Evolutionary conservation across 1,140 invertebrate genomes (phyloP), one percentile per base, ranked within the genome.

Genomic region (Metaphire vulgaris): DNA sequence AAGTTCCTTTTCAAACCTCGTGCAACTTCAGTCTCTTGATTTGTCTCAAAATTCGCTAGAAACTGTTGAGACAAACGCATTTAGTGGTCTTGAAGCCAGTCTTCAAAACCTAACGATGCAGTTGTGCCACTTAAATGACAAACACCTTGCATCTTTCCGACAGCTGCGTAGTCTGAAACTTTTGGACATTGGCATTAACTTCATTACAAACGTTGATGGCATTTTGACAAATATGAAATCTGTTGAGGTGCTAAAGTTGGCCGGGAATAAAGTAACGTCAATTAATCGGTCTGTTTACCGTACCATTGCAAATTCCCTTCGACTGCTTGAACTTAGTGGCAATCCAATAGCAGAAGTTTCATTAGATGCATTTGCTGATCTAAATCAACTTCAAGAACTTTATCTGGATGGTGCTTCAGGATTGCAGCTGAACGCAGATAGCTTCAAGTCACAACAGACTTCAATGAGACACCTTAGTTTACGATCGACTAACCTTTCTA

Each of bases 81-180:
- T 73, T 30, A 33, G 33, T n/a, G 33, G 72, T 73, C 33, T 73
- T 41, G 34, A 41, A 6, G 72, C n/a, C 26, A 34, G 72, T 26
- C 28, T 73, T 21, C 30, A 71, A 32, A 71, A 16, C 15, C 29
- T 71, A 15, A 71, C 30, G 26, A 71, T 71, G 69, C 30, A 30
- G 30, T 32, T 21, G n/a, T 71, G 30, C 30, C 29, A 31, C 69
- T 71, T 71, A n/a, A 32, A 26, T n/a, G 30, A 32, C 30, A n/a
- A 30, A 16, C 21, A n/a, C 16, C n/a, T 71, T 31, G 26, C 29
- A n/a, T 30, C 30, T 2, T n/a, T 71, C 69, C 29, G 32, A 16
- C 30, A 29, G n/a, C 32, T 71, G 69, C 30, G 30, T 1, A 71
- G 26, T 71, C 16, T 73, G 1, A 71, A 26, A 2, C 69, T 32